These are phyloP conservation scores for Procavia capensis DNA, from an alignment of 2,113 vertebrate species.

Conservation along the genomic window DNA sequence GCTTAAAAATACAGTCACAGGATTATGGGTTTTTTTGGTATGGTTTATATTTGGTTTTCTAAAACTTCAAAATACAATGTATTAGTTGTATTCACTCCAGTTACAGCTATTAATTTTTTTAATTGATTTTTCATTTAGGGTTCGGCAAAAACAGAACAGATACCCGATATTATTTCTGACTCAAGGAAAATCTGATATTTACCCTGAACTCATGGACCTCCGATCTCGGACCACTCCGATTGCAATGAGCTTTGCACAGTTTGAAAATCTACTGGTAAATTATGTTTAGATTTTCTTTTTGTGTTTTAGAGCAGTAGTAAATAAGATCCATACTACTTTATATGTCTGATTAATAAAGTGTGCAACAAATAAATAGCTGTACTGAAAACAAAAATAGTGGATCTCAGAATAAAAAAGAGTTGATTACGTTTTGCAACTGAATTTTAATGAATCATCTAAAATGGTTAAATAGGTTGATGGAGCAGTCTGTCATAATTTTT, in stretches of 20 bases:
- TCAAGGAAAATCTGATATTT: constrained; percentile 93
- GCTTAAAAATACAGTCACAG: no score
- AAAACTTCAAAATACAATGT: neutral
- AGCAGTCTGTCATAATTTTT: neutral
- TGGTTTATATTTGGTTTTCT: constrained; percentile 45
- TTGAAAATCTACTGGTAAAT: constrained; percentile 97
- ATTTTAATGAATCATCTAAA: constrained; percentile 46
- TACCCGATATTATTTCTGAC: constrained; percentile 98
- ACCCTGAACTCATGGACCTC: constrained; percentile 97
- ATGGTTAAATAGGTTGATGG: neutral
- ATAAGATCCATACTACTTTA: constrained; percentile 31
- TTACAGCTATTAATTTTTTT: constrained; percentile 45
- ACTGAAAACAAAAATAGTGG: neutral
- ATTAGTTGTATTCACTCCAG: neutral
- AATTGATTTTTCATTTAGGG: constrained; percentile 86
- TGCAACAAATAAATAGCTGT: neutral
- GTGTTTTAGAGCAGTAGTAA: neutral
- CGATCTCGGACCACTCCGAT: constrained; percentile 94
- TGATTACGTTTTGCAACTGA: constrained; percentile 33
- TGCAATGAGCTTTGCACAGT: constrained; percentile 97
- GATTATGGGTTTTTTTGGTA: neutral
- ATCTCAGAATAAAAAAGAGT: constrained; percentile 3
- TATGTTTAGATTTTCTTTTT: constrained; percentile 26
- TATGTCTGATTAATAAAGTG: neutral
- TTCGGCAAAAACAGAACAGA: constrained; percentile 97